These are phyloP conservation scores for Aleiodes leptofemur DNA, from an alignment of 2,888 invertebrate genomes.

Conservation along the genomic window DNA sequence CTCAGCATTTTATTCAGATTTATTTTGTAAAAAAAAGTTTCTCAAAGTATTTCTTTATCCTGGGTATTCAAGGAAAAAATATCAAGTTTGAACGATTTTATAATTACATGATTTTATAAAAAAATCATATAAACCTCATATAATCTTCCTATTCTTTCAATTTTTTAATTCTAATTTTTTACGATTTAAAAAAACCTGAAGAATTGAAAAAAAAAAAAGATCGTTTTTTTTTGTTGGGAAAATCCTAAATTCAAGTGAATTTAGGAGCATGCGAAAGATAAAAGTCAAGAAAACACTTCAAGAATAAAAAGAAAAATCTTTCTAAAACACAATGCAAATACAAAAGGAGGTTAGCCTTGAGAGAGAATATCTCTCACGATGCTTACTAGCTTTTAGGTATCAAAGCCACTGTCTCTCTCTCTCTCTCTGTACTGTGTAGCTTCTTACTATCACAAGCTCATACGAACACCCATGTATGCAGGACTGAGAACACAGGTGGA, in stretches of 20 bases:
- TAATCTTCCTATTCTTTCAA: no score
- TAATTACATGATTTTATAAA: no score
- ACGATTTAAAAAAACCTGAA: no score
- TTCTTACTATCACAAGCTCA: constrained; percentile 18
- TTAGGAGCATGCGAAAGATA: constrained; percentile 22
- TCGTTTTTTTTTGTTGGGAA: no score
- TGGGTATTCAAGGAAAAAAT: no score
- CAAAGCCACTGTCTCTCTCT: constrained; percentile 36
- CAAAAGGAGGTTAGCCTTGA: constrained; percentile 61
- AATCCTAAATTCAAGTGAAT: background rate
- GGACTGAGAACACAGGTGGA: constrained; percentile 32
- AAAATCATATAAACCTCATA: no score
- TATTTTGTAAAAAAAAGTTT: no score
- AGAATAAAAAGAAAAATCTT: background rate
- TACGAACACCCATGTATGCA: background rate
- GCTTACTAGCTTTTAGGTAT: constrained; percentile 43
- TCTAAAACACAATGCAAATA: constrained; percentile 66
- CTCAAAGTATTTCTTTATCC: no score
- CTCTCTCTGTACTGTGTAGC: background rate
- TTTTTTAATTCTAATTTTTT: no score
- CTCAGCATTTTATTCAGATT: no score
- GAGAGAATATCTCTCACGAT: constrained; percentile 52
- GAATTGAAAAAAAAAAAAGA: no score
- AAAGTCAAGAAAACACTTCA: constrained; percentile 4
- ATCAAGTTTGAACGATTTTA: no score